Evolutionary conservation across 1,140 invertebrate genomes (phyloP).

Genomic region (Cyphomyrmex costatus): DNA sequence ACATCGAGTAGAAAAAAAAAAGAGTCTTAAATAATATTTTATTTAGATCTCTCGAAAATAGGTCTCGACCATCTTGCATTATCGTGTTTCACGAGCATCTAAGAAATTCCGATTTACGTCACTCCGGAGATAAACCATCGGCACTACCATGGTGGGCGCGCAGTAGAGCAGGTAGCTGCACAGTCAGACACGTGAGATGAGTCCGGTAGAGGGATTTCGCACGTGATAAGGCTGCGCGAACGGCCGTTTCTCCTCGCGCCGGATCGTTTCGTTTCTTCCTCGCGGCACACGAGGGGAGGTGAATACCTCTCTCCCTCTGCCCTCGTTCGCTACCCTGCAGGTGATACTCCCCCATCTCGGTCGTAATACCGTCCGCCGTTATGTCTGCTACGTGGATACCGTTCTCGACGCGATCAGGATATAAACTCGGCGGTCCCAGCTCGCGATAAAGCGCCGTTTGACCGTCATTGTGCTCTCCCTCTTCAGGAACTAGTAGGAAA

Average conservation of each 20-base stretch:
- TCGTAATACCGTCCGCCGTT: slow-evolving; percentile 50
- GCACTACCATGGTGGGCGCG: slow-evolving; percentile 1
- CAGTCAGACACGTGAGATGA: slow-evolving; percentile 65
- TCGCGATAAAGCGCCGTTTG: slow-evolving; percentile 54
- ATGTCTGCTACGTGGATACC: slow-evolving; percentile 50
- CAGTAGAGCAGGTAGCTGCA: slow-evolving; percentile 49
- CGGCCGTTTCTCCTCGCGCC: slow-evolving; percentile 62
- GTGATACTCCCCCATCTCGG: slow-evolving; percentile 24
- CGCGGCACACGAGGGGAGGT: background rate
- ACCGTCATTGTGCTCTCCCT: slow-evolving; percentile 19
- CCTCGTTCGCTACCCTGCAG: slow-evolving; percentile 16
- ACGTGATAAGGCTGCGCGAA: slow-evolving; percentile 74
- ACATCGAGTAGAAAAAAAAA: background rate
- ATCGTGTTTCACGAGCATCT: slow-evolving; percentile 41
- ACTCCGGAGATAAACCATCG: slow-evolving; percentile 46
- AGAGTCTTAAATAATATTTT: background rate
- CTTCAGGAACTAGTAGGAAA: background rate
- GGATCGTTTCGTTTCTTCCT: slow-evolving; percentile 49
- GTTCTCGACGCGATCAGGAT: slow-evolving; percentile 57
- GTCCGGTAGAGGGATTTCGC: slow-evolving; percentile 69
- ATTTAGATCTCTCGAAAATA: slow-evolving; percentile 12
- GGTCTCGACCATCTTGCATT: slow-evolving; percentile 10
- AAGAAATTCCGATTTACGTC: slow-evolving; percentile 59
- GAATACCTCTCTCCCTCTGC: slow-evolving; percentile 5
- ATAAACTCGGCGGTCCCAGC: slow-evolving; percentile 45